A percentile compares a stretch with the other conserved stretches of the same genome.
Conservation (phyloP, 2,888 invertebrate genomes). For the Himalopsyche kuldschensis region DNA sequence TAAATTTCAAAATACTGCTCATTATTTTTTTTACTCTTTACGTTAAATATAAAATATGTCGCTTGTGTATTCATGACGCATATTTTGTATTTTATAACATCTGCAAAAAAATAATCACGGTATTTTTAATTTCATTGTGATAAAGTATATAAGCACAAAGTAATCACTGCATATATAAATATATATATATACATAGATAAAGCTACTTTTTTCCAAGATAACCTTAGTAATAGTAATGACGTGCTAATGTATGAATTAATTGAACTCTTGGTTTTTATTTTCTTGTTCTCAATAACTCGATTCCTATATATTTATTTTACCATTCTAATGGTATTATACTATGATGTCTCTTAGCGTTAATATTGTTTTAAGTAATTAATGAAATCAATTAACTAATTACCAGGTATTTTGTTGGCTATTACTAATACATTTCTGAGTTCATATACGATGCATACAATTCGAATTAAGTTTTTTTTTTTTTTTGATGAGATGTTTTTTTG, state of each 20-base stretch:
- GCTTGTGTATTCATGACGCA: no score
- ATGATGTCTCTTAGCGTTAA: not conserved
- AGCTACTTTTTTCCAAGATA: not conserved
- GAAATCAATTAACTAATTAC: not conserved
- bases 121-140: no score
- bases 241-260: not conserved
- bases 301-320: constrained; percentile 23
- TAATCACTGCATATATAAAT: no score
- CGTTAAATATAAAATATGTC: no score
- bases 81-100: no score
- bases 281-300: not conserved
- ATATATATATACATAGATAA: no score
- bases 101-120: no score
- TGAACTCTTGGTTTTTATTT: not conserved
- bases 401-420: not conserved
- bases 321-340: constrained; percentile 4
- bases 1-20: no score
- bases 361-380: not conserved
- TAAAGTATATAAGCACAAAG: no score
- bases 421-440: not conserved
- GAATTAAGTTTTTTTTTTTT: not conserved
- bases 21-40: no score
- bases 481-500: not conserved
- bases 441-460: not conserved
- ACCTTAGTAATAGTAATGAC: not conserved